Base-by-base conservation (phyloP, 2,888 invertebrate species). In the Hartigia nigra region DNA sequence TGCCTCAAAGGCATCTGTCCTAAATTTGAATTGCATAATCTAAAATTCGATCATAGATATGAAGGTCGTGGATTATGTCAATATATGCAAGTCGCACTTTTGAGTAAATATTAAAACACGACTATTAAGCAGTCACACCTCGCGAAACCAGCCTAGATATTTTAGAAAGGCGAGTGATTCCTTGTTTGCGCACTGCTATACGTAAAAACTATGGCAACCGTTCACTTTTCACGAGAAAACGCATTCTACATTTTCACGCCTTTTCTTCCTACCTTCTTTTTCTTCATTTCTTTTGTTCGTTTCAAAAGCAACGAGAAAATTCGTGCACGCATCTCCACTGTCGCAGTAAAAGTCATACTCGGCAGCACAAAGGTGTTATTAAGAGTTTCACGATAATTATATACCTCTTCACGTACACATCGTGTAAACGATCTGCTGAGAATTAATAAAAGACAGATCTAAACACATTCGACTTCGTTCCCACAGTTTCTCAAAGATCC, bases 81-180 rank as follows among this genome's bases (percentile, higher is more conserved):
- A 55, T 55, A 55, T 55, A 55, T 23, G 55, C 55, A 55, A 23
- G 9, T 23, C 2, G 9, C 23, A 55, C 23, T 55, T 55, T 55
- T 55, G 23, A 23, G 23, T 9, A 55, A 55, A 55, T 55, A 55
- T 55, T 23, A 23, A 55, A 55, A 2, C 2, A 23, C 39, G 23
- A 9, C 39, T 9, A 55, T 55, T 5, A 9, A 55, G 23, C 5
- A 55, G 23, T 23, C 23, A 23, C 23, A 55, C 55, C 55, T 55
- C 55, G 23, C 55, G 23, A 23, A 55, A 55, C 55, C 55, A 55
- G 55, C 9, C 55, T 80, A 83, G 84, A 84, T 86, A 84, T 76
- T 87, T 88, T 88, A 87, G 88, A 88, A 89, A 89, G 89, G 89
- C 87, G 82, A 87, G 84, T 84, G 84, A 84, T 81, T 82, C 80